A percentile compares a stretch with the other conserved stretches of the same genome.
Evolutionary conservation across 2,113 vertebrate species (phyloP).

Genomic region (Anhinga rufa): DNA sequence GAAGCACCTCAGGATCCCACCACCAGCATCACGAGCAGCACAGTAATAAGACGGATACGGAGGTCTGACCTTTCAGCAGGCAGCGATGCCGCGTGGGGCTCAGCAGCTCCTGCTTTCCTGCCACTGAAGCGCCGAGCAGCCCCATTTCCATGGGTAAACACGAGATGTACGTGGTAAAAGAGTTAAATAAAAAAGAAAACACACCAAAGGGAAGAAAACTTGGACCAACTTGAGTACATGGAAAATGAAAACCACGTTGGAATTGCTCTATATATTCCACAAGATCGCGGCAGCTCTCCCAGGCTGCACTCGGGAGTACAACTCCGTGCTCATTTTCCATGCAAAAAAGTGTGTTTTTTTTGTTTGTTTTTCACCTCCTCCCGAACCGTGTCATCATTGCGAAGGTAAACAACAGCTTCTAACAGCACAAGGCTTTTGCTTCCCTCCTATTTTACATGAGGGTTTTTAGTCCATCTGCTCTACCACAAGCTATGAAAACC

Average conservation of each 20-base stretch:
- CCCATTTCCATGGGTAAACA: neutral
- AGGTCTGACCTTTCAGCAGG: neutral
- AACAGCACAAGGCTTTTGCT: neutral
- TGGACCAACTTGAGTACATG: accelerated
- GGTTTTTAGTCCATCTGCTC: neutral
- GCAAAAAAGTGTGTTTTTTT: neutral
- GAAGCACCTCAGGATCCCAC: neutral
- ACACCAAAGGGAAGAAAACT: neutral
- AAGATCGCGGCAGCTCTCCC: accelerated
- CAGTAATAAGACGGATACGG: neutral
- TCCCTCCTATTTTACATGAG: neutral
- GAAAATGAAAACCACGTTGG: neutral
- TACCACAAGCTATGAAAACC: neutral
- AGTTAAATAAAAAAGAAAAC: neutral
- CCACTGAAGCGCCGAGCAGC: neutral
- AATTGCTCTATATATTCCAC: neutral
- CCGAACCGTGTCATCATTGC: neutral
- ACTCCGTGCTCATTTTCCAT: neutral
- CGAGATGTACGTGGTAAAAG: neutral
- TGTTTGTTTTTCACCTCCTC: too few relatives aligned
- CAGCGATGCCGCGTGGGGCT: neutral
- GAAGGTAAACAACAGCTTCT: neutral
- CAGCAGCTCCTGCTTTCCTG: neutral
- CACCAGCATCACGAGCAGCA: neutral
- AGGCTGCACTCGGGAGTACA: neutral